A percentile compares a stretch with the other conserved stretches of the same genome.
Evolutionary conservation across 2,888 invertebrate species (phyloP).

Genomic region (Stenchaetothrips biformis): DNA sequence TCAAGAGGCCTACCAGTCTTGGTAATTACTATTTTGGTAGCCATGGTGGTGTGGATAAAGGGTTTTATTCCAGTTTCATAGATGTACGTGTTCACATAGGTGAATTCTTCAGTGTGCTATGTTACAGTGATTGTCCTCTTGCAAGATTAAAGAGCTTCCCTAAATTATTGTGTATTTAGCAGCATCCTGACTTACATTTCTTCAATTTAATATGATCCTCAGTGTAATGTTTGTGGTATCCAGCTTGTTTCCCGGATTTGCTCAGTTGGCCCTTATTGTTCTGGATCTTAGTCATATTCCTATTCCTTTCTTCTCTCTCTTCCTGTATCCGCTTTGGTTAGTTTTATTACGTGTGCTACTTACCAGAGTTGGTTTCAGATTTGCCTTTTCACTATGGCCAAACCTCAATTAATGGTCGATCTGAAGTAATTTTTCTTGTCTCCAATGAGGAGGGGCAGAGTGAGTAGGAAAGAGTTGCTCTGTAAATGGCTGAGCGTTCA

Average conservation of each 20-base stretch:
- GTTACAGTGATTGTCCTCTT: not conserved
- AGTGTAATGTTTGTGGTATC: not conserved
- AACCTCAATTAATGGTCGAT: not conserved
- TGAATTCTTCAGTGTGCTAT: not conserved
- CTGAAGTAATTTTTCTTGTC: not conserved
- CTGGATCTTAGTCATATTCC: not conserved
- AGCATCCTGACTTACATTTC: not conserved
- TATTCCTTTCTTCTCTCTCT: not conserved
- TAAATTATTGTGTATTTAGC: not conserved
- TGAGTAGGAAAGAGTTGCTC: not conserved
- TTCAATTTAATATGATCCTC: not conserved
- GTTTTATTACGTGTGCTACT: not conserved
- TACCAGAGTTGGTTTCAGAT: not conserved
- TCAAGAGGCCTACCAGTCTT: not conserved
- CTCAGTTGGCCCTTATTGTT: not conserved
- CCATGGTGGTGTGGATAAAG: not conserved
- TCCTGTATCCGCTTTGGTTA: not conserved
- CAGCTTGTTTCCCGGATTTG: not conserved
- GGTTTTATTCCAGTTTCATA: not conserved
- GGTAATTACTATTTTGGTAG: not conserved
- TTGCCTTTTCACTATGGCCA: slow-evolving; percentile 15
- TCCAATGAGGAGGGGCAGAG: not conserved
- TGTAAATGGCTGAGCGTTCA: no score
- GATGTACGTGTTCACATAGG: not conserved
- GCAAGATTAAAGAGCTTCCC: not conserved